Conservation (phyloP, 1,140 invertebrate genomes). For the Zaprionus gabonicus region DNA sequence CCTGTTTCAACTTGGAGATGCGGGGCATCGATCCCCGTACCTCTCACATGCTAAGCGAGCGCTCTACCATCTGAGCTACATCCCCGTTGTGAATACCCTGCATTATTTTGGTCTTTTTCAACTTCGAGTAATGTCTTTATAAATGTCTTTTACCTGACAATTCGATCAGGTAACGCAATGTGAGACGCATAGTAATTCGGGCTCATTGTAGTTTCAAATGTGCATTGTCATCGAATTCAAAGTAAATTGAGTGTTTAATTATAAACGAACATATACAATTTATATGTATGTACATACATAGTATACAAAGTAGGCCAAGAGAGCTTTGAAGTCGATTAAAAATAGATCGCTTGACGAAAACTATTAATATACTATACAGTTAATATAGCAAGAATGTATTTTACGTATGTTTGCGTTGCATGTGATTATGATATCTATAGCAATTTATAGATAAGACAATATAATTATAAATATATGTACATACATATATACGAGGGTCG, state of each 20-base stretch:
- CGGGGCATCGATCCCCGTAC: slow-evolving; percentile 93
- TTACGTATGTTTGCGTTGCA: background rate
- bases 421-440: background rate
- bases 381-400: slow-evolving; percentile 7
- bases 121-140: background rate
- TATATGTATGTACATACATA: background rate
- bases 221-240: slow-evolving; percentile 56
- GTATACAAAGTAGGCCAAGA: background rate
- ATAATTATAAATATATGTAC: background rate
- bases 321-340: slow-evolving; percentile 36
- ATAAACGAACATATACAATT: background rate
- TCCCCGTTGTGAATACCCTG: slow-evolving; percentile 56
- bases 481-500: background rate
- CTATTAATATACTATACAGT: slow-evolving; percentile 23
- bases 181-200: slow-evolving; percentile 48
- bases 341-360: slow-evolving; percentile 43
- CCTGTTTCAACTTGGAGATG: slow-evolving; percentile 85
- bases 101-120: slow-evolving; percentile 40
- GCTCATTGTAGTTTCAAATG: slow-evolving; percentile 42
- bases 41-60: slow-evolving; percentile 94
- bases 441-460: slow-evolving; percentile 39
- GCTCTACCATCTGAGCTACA: slow-evolving; percentile 94
- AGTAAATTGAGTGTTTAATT: background rate
- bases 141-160: background rate
- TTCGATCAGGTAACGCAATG: background rate